A percentile compares a stretch with the other conserved stretches of the same genome.
These are phyloP conservation scores for Macquaria australasica DNA, from an alignment of 2,113 vertebrate genomes.

Conservation along the genomic window DNA sequence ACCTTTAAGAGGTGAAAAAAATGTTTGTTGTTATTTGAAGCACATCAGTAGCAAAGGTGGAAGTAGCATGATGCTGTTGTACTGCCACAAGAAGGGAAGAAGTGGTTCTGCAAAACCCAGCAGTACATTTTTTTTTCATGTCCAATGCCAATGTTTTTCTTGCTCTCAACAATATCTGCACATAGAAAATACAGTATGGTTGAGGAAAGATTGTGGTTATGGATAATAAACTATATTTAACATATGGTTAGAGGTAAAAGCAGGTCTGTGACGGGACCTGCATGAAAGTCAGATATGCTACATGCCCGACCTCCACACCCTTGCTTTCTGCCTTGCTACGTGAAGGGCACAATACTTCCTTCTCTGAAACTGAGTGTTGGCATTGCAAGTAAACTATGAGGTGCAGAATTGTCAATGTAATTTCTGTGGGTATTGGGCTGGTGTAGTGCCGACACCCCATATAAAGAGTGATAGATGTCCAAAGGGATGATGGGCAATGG, in stretches of 20 bases:
- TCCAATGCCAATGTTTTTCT: background rate
- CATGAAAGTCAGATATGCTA: background rate
- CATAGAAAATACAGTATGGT: background rate
- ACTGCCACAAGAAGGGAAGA: background rate
- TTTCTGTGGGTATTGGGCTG: background rate
- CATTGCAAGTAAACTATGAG: background rate
- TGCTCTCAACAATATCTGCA: background rate
- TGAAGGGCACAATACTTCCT: background rate
- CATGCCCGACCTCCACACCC: too few relatives aligned
- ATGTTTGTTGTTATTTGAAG: background rate
- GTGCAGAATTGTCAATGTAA: background rate
- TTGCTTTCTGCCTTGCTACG: background rate
- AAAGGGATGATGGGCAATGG: background rate
- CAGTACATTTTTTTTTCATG: too few relatives aligned
- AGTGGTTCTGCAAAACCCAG: background rate
- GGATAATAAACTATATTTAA: background rate
- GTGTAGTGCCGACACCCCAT: background rate
- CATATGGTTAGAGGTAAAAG: too few relatives aligned
- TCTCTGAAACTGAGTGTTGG: background rate
- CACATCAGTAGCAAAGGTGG: background rate
- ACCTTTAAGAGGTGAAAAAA: background rate
- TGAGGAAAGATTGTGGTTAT: background rate
- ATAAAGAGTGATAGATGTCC: background rate
- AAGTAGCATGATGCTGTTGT: background rate
- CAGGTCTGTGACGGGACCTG: background rate